Percentiles rank a stretch among this genome's conserved stretches.
Conservation (phyloP, 2,797 vertebrate species). For the Molossus alvarezi region DNA sequence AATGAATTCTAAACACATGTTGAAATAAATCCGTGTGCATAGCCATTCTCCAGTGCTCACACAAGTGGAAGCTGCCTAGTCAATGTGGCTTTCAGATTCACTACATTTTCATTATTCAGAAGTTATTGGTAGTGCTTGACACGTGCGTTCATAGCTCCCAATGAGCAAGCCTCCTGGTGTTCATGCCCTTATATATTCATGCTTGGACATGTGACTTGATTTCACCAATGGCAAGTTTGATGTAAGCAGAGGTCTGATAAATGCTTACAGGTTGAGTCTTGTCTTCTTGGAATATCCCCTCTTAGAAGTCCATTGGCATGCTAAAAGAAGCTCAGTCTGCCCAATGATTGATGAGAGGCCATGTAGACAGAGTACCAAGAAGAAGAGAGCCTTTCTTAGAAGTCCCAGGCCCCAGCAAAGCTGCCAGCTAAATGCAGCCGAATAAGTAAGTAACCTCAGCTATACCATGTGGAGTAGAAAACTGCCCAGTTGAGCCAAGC, state of each 20-base stretch:
- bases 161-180: neutral
- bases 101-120: neutral
- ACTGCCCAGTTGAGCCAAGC: neutral
- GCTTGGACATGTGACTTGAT: neutral
- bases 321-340: neutral
- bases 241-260: neutral
- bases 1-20: constrained; percentile 11
- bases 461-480: neutral
- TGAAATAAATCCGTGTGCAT: constrained; percentile 33
- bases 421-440: neutral
- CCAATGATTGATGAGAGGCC: neutral
- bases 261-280: neutral
- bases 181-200: neutral
- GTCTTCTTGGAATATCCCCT: neutral
- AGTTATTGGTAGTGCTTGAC: neutral
- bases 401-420: neutral
- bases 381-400: neutral
- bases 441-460: neutral
- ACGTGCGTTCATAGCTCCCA: neutral
- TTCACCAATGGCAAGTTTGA: neutral
- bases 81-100: neutral
- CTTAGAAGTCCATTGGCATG: neutral
- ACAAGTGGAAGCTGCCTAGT: neutral
- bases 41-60: constrained; percentile 32
- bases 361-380: neutral